These are phyloP conservation scores for Petrocephalus zakoni DNA, from an alignment of 2,113 vertebrate species.

Conservation along the genomic window DNA sequence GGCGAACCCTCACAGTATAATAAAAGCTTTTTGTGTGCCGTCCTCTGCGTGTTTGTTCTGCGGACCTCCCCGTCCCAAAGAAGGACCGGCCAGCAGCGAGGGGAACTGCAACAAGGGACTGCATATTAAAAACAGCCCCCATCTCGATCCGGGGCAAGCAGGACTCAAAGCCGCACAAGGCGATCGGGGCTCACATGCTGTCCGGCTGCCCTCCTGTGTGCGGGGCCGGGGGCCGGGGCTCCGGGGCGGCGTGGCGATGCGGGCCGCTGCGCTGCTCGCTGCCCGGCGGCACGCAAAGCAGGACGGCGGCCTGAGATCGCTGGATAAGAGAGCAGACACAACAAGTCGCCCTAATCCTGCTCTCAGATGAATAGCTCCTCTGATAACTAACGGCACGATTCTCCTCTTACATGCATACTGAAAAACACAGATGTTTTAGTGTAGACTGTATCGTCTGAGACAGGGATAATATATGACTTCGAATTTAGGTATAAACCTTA, in stretches of 20 bases:
- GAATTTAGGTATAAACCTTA: neutral
- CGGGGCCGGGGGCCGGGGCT: too few species aligned
- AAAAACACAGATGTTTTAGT: neutral
- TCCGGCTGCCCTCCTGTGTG: too few species aligned
- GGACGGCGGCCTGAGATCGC: neutral
- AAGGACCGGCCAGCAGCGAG: neutral
- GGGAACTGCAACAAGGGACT: neutral
- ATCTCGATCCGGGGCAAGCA: neutral
- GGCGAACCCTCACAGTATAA: neutral
- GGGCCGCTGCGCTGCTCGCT: neutral
- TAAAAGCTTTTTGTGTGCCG: conserved; percentile 14
- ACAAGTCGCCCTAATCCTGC: neutral
- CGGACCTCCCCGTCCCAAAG: neutral
- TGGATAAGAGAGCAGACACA: neutral
- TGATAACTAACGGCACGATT: neutral
- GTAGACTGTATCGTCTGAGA: neutral
- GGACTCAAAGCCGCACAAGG: neutral
- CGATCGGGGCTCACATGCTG: neutral
- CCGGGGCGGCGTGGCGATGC: neutral
- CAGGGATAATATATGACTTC: neutral
- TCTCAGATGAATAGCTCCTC: neutral
- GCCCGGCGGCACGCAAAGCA: neutral
- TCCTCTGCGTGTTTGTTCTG: neutral
- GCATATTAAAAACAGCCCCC: neutral
- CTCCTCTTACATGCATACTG: neutral